phyloP scores from a whole-genome alignment of 2,113 vertebrate genomes.

The Athene cunicularia region DNA sequence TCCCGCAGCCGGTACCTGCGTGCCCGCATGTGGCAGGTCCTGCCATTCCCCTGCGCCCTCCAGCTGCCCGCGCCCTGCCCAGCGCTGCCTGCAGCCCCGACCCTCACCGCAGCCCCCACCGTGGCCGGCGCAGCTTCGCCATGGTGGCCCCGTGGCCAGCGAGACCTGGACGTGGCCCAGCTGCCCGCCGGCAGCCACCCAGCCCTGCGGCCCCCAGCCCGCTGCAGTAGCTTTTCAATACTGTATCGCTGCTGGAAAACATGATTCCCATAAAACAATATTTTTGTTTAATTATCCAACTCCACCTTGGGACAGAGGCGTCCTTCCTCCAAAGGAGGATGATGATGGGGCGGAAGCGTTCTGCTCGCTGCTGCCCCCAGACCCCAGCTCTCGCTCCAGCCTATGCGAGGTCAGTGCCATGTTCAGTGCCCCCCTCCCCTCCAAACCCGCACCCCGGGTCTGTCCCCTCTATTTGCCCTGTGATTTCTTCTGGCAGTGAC shows the following conservation, averaged over 20 bases:
- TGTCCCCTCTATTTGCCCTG: background rate
- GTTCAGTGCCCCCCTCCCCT: background rate
- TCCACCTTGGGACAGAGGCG: accelerated
- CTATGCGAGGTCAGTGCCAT: accelerated
- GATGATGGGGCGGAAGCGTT: accelerated
- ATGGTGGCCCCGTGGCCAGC: accelerated
- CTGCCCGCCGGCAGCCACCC: background rate
- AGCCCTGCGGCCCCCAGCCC: background rate
- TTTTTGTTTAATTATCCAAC: background rate
- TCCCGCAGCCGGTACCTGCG: background rate
- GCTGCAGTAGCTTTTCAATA: background rate
- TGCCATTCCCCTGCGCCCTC: background rate
- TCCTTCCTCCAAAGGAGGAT: background rate
- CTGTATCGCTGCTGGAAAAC: background rate
- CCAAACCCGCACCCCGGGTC: background rate
- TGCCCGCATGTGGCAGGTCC: background rate
- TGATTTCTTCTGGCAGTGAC: background rate
- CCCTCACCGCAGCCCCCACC: background rate
- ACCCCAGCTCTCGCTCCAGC: background rate
- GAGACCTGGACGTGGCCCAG: background rate
- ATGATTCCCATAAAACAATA: background rate
- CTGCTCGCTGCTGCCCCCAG: background rate
- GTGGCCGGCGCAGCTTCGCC: background rate
- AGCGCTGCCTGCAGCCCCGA: background rate
- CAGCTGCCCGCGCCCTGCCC: background rate